These are phyloP conservation scores for Pristionchus maxplancki DNA, from an alignment of 2,888 invertebrate genomes.

Conservation along the genomic window DNA sequence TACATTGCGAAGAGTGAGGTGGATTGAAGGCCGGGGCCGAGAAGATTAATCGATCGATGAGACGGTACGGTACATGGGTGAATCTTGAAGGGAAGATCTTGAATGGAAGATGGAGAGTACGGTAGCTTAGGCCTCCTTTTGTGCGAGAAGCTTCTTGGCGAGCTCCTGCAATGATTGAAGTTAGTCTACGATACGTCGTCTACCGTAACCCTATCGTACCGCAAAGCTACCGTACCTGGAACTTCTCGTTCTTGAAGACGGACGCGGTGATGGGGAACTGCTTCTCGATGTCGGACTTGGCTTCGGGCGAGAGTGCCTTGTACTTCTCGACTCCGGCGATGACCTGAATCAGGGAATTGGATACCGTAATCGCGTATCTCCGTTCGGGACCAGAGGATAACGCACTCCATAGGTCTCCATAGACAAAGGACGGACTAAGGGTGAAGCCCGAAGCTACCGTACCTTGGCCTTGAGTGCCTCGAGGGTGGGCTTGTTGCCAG, in stretches of 20 bases:
- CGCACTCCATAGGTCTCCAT: background rate
- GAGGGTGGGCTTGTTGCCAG: slow-evolving; percentile 54
- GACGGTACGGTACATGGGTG: background rate
- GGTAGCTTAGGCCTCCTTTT: background rate
- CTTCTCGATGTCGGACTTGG: slow-evolving; percentile 57
- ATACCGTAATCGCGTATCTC: background rate
- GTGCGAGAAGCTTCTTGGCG: slow-evolving; percentile 49
- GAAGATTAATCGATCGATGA: background rate
- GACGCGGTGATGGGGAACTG: slow-evolving; percentile 58
- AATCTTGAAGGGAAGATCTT: background rate
- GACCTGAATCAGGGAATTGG: background rate
- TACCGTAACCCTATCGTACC: background rate
- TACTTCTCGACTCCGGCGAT: slow-evolving; percentile 55
- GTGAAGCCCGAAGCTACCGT: background rate
- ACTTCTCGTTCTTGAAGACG: slow-evolving; percentile 56
- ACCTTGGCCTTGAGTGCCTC: slow-evolving; percentile 55
- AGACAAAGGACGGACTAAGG: background rate
- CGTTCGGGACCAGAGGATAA: background rate
- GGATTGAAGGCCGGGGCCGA: background rate
- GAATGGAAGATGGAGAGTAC: background rate
- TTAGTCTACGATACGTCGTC: background rate
- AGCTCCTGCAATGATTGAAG: background rate
- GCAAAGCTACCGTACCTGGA: slow-evolving; percentile 10
- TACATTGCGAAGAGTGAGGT: background rate
- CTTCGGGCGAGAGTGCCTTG: slow-evolving; percentile 56